Evolutionary conservation across 23 tunicate species (phyloP), one percentile per base, ranked within the genome.

Genomic region (Styela plicata): DNA sequence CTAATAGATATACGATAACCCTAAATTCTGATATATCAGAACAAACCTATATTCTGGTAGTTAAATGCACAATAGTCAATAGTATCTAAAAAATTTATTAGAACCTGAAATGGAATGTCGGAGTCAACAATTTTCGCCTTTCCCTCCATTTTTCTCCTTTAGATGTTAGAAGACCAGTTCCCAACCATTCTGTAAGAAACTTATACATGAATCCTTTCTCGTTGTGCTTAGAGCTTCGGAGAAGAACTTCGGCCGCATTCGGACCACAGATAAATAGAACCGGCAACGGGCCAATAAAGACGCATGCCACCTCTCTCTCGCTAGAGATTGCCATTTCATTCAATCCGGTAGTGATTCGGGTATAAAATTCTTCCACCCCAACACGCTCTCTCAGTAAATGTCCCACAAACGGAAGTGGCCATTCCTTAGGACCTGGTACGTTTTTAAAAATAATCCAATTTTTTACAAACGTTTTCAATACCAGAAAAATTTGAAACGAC

Each of bases 91-190:
- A n/a, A n/a, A n/a, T n/a, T n/a, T n/a, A n/a, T n/a, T n/a, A n/a
- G n/a, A 44, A 76, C 81, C 81, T 76, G 81, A 76, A 76, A 28
- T 65, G 73, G 35, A 76, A 76, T 23, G 81, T 76, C 36, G 81
- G 81, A 18, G 81, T 76, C n/a, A 76, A n/a, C 24, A 76, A 37
- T 37, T 25, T 76, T 18, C 81, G 20, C 53, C 81, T 36, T 76
- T 44, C 36, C 31, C 13, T 37, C 81, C 81, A 76, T 76, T 76
- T 76, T 10, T 36, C n/a, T 10, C 81, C 81, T 44, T 44, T 76
- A 10, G 81, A 44, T 37, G 81, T 76, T 24, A 76, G 68, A 24
- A 76, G 25, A 32, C 81, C 81, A 18, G 81, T 76, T 25, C 81
- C 64, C 24, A 76, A 69, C 81, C 81, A 76, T 0, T 25, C 64